Conservation (phyloP, 1,140 invertebrate genomes). For the Trachymyrmex septentrionalis region DNA sequence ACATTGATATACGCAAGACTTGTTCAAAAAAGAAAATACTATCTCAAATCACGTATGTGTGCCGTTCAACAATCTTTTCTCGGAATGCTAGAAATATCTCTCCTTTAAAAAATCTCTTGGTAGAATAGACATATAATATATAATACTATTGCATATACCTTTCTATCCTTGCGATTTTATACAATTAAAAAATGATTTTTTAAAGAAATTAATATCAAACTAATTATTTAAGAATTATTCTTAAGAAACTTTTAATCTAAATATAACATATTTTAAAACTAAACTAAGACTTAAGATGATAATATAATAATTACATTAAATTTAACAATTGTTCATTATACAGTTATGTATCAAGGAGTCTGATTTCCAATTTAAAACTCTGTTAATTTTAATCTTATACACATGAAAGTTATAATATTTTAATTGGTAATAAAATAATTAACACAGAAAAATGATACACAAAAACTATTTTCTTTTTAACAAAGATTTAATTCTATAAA, state of each 20-base stretch:
- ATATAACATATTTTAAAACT: background rate
- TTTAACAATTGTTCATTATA: background rate
- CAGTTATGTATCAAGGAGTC: background rate
- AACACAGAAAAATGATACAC: background rate
- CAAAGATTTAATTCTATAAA: background rate
- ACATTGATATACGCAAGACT: background rate
- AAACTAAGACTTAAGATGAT: background rate
- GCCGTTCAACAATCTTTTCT: conserved; percentile 22
- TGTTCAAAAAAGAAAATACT: background rate
- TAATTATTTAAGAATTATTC: conserved; percentile 24
- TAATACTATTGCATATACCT: background rate
- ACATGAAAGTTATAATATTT: background rate
- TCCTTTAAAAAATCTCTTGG: background rate
- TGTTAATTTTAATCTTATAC: background rate
- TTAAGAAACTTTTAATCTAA: conserved; percentile 5
- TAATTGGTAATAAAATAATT: background rate
- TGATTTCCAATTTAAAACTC: background rate
- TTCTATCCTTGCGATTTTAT: background rate
- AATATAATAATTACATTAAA: background rate
- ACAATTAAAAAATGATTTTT: background rate
- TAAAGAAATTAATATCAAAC: conserved; percentile 14
- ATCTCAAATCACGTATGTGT: conserved; percentile 10
- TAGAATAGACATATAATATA: background rate
- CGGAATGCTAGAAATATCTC: background rate
- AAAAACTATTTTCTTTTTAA: background rate